Evolutionary conservation across 2,113 vertebrate species (phyloP), one percentile per base, ranked within the genome.

Genomic region (Hippocampus comes): DNA sequence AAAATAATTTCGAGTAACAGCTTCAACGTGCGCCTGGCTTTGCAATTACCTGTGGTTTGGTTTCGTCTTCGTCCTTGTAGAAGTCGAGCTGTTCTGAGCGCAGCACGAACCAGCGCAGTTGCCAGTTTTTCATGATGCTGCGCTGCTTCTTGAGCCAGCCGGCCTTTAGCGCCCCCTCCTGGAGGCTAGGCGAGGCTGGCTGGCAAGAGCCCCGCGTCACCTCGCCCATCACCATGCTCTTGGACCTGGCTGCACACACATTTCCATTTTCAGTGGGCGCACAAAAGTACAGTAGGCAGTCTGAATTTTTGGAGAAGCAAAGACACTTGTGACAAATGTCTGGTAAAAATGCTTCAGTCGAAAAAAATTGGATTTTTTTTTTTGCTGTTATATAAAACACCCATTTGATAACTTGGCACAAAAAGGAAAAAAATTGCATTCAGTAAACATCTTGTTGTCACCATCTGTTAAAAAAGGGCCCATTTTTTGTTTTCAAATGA

Each of bases 61-160:
- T 94, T 84, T 98, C 96, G 8, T 96, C 96, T 74, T 97, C 94
- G 56, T 97, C 95, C 57, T 98, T 98, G 74, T 95, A 98, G 86
- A 97, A 98, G 89, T 92, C 93, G 7, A 98, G 96, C 76, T 95
- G 95, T 11, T 96, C 93, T 0, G 94, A 92, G 14, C 94, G 90
- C 59, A 98, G 90, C 86, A 96, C 95, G 2, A 98, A 98, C 97
- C 96, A 98, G 8, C 96, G 90, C 20, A 93, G 94, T 86, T 98
- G 96, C 96, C 97, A 98, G 80, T 95, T 96, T 88, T 96, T 97
- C 95, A 97, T 95, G 89, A 98, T 95, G 80, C 94, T 94, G 43
- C 95, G 93, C 78, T 97, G 96, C 78, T 96, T 97, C 91, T 94
- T 97, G 30, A 98, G 90, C 96, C 97, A 98, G 81, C 96, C 97